These are phyloP conservation scores for Arbacia lixula DNA, from an alignment of 53 echinoderm and acorn worm species.

Conservation along the genomic window DNA sequence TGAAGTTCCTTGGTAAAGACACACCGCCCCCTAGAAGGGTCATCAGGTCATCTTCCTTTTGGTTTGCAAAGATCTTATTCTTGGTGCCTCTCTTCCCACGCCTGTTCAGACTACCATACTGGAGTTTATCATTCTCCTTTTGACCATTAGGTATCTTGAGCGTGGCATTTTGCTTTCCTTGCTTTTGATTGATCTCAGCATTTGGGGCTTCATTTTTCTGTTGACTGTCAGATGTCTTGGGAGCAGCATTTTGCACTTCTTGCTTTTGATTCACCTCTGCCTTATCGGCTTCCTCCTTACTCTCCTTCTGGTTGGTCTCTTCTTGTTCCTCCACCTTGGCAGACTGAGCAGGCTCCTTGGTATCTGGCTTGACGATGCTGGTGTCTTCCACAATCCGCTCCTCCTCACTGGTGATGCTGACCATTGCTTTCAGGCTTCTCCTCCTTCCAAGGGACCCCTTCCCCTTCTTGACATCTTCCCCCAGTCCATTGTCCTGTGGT, in stretches of 20 bases:
- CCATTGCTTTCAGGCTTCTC: slow-evolving; percentile 27
- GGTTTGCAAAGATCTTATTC: slow-evolving; percentile 32
- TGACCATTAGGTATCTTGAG: not conserved
- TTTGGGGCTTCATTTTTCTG: no score
- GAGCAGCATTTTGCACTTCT: no score
- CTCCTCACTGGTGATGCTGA: slow-evolving; percentile 14
- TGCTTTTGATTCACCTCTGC: not conserved
- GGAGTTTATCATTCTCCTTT: slow-evolving; percentile 2
- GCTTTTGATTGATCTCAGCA: not conserved
- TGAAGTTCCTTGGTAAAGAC: slow-evolving; percentile 68
- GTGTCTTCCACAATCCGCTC: slow-evolving; percentile 37
- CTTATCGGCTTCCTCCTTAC: not conserved
- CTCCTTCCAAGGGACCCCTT: slow-evolving; percentile 9
- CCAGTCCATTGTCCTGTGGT: not conserved
- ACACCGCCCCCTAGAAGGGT: slow-evolving; percentile 41
- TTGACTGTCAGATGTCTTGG: no score
- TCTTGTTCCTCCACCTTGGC: slow-evolving; percentile 5
- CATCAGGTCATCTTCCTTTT: slow-evolving; percentile 41
- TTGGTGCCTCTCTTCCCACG: slow-evolving; percentile 1
- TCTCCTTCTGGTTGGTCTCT: not conserved
- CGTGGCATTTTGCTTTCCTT: not conserved
- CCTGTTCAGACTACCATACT: not conserved
- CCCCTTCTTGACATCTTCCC: not conserved
- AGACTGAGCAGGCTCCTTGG: not conserved
- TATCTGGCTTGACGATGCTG: not conserved